Base-by-base conservation (phyloP, 2,888 invertebrate species). In the Plebejus anna region DNA sequence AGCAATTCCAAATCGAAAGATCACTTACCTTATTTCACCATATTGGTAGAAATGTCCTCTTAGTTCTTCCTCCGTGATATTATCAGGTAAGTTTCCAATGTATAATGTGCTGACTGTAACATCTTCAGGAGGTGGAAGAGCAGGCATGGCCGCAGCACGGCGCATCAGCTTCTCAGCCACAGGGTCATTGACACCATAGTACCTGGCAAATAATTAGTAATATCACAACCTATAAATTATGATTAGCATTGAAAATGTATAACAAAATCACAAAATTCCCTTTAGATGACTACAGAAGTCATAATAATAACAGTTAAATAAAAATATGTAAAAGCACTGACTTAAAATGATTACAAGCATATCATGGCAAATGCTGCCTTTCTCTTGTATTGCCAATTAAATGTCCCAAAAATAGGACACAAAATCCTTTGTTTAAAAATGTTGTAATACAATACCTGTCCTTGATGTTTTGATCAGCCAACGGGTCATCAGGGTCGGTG, bases 11-110 rank as follows among this genome's bases (percentile, higher is more conserved):
- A 32, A 32, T 32, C 32, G 1, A 32, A 32, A 32, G 32, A 32
- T 1, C 32, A 32, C 32, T 32, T 77, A 94, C 82, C 99, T 96
- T 78, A 99, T 98, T 90, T 99, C 99, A 22, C 99, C 99, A 90
- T 97, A 99, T 88, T 99, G 99, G 90, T 99, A 99, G 90, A 99
- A 99, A 85, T 99, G 97, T 86, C 99, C 98, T 80, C 98, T 96
- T 80, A 99, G 94, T 83, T 99, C 98, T 79, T 97, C 97, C 84
- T 99, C 99, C 0, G 96, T 96, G 55, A 98, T 95, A 79, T 96
- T 95, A 77, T 98, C 98, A 0, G 98, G 98, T 32, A 99, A 90
- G 87, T 99, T 99, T 22, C 99, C 99, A n/a, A 99, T 96, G 86
- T 99, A 99, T 6, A 99, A 91, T 0, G 99, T 99, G 0, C 99